Conservation (phyloP, 2,797 vertebrate genomes). For the Phataginus tricuspis region DNA sequence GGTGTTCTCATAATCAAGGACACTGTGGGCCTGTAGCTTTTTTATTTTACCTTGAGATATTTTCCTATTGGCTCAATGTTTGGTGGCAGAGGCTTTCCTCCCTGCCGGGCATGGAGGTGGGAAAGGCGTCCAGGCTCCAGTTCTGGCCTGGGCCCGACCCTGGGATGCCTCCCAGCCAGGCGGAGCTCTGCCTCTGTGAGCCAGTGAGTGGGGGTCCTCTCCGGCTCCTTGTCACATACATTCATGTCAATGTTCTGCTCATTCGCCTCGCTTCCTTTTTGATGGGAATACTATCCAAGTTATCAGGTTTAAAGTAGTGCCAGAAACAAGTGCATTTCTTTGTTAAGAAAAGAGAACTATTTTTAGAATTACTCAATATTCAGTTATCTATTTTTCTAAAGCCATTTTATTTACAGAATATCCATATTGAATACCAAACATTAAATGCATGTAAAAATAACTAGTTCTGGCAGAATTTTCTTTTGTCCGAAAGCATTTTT, state of each 20-base stretch:
- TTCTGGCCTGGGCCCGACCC: too few relatives aligned
- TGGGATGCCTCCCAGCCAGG: neutral
- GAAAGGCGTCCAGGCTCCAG: neutral
- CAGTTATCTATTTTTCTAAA: neutral
- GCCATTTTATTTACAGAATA: neutral
- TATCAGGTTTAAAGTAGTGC: neutral
- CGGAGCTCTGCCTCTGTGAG: neutral
- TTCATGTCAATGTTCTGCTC: neutral
- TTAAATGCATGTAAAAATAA: neutral
- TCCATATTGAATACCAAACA: neutral
- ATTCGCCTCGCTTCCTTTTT: neutral
- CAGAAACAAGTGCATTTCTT: neutral
- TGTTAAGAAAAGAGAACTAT: neutral
- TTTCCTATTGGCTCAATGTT: neutral
- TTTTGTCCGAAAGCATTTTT: neutral
- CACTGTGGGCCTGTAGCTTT: neutral
- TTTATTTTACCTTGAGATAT: neutral
- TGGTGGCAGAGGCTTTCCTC: neutral
- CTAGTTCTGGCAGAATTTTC: neutral
- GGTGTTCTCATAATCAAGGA: neutral
- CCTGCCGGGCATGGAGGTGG: neutral
- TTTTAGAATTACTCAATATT: neutral
- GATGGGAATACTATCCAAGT: neutral
- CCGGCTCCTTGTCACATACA: rapidly evolving
- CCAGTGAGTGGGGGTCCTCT: neutral